Evolutionary conservation across 1,140 invertebrate species (phyloP), one percentile per base, ranked within the genome.

Genomic region (Eufriesea mexicana): DNA sequence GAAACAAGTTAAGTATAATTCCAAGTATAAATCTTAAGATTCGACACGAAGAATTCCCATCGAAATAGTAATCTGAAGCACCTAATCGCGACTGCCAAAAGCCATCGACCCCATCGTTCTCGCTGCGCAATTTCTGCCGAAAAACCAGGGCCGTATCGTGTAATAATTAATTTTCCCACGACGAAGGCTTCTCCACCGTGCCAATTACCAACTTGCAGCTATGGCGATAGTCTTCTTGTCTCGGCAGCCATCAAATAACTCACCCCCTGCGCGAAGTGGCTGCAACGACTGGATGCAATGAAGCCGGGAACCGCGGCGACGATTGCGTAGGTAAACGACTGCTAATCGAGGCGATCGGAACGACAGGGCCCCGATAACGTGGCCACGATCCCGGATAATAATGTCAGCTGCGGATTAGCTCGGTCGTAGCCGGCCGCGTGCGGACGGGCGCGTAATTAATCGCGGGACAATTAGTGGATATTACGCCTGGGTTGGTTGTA

Each of bases 401-500:
- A 81, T 81, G 79, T 81, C 79, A 67, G 10, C 25, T 20, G 10
- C 20, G 79, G 71, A 81, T 81, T 81, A 81, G 72, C 72, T 25
- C 18, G 75, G 51, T 35, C 7, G 25, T 23, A 47, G 57, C 12
- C 25, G 57, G 25, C 20, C 35, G 71, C n/a, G 78, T 18, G 78
- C 57, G 45, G 45, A 51, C 45, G 47, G 66, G 28, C 55, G 78
- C 55, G 79, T 81, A 81, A 81, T 81, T 75, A 81, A 81, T 81
- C 71, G 79, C 25, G 8, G 72, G 61, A 75, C 79, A 81, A 81
- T 81, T 81, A 81, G 72, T 57, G 71, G 79, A 67, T 67, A 81
- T 81, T 45, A 75, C 42, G 66, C 0, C 14, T 16, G 64, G n/a
- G 64, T 67, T 8, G 64, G 25, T 20, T n/a, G 78, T 14, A 8